phyloP scores from a whole-genome alignment of 2,113 vertebrate genomes.

The Brachypteracias leptosomus region DNA sequence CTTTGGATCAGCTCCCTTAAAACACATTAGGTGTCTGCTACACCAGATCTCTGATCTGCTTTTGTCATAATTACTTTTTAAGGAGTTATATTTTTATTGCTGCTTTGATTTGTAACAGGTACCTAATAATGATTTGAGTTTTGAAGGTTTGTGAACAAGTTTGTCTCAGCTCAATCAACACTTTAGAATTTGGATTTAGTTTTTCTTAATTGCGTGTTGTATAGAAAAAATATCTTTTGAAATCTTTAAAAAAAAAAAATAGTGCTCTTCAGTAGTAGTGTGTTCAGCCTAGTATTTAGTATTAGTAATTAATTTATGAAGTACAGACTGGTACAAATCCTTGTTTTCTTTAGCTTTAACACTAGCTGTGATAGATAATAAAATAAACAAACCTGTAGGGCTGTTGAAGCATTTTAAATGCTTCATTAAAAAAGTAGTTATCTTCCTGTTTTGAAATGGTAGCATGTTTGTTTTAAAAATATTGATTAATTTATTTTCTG shows the following conservation, averaged over 20 bases:
- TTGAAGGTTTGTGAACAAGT: neutral
- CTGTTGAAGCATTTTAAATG: no score
- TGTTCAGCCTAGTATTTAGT: neutral
- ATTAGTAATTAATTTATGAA: neutral
- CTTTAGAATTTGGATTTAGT: neutral
- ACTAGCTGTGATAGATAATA: neutral
- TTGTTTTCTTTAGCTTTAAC: neutral
- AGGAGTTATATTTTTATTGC: neutral
- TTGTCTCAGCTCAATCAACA: neutral
- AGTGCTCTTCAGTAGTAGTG: neutral
- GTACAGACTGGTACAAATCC: neutral
- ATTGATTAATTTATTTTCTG: slow-evolving; percentile 30
- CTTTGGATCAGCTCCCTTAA: neutral
- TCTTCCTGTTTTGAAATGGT: neutral
- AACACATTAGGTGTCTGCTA: neutral
- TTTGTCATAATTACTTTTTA: neutral
- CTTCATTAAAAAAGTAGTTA: slow-evolving; percentile 4
- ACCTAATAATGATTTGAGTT: neutral
- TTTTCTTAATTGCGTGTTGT: neutral
- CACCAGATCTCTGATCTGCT: neutral
- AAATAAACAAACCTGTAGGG: no score
- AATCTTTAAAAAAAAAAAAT: neutral
- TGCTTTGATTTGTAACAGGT: neutral
- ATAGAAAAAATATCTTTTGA: neutral
- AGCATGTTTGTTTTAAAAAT: slow-evolving; percentile 24